These are phyloP conservation scores for Aporophyla lueneburgensis DNA, from an alignment of 2,888 invertebrate genomes.

Conservation along the genomic window DNA sequence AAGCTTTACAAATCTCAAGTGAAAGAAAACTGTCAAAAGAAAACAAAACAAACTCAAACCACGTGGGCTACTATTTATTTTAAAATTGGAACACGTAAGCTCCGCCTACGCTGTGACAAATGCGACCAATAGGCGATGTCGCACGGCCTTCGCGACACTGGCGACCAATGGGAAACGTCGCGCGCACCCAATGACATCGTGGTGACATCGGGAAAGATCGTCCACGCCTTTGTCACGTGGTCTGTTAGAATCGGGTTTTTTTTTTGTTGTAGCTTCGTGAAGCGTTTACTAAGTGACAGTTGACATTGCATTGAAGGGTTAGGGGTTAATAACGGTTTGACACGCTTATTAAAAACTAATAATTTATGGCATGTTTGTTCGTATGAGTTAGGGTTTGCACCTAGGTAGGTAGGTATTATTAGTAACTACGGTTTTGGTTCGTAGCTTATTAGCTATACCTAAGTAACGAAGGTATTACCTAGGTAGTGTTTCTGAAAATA, in stretches of 20 bases:
- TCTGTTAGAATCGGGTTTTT: constrained; percentile 61
- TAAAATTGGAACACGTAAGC: constrained; percentile 78
- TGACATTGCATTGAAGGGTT: neutral
- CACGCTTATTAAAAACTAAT: neutral
- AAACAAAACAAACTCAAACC: constrained; percentile 46
- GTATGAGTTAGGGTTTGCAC: no score
- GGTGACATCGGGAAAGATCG: constrained; percentile 84
- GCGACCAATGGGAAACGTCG: constrained; percentile 83
- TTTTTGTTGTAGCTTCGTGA: constrained; percentile 27
- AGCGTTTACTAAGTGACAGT: constrained; percentile 2
- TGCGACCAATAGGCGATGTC: constrained; percentile 86
- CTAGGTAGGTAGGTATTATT: no score
- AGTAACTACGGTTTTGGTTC: no score
- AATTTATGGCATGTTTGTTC: no score
- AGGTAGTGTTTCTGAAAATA: no score
- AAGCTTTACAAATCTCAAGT: neutral
- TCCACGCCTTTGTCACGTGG: constrained; percentile 85
- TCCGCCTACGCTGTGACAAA: constrained; percentile 85
- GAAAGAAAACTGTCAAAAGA: neutral
- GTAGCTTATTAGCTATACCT: no score
- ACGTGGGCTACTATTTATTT: constrained; percentile 68
- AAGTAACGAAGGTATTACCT: no score
- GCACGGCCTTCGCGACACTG: constrained; percentile 85
- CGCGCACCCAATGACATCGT: constrained; percentile 86
- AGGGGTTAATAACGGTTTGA: neutral